Evolutionary conservation across 1,140 invertebrate species (phyloP).

Genomic region (Nilaparvata lugens): DNA sequence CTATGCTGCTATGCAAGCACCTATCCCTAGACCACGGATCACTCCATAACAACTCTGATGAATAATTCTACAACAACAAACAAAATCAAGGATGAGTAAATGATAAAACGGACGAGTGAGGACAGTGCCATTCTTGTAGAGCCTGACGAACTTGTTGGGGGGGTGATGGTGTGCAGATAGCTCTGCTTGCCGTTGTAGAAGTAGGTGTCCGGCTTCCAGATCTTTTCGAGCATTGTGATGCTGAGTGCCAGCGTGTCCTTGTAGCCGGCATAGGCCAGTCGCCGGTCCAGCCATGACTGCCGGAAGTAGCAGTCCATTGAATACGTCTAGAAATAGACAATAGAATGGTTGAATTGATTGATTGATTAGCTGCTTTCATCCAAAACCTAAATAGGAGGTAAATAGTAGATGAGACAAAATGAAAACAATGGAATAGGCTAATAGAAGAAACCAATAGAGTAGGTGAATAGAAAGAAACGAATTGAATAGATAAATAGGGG

Average conservation of each 20-base stretch:
- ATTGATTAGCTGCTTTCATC: no score
- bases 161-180: conserved; percentile 81
- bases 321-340: conserved; percentile 58
- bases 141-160: conserved; percentile 80
- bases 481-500: no score
- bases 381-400: no score
- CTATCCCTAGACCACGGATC: no score
- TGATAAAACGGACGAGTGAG: conserved; percentile 79
- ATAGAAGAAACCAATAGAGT: no score
- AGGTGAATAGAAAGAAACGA: no score
- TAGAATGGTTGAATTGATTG: not conserved
- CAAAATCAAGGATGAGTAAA: no score
- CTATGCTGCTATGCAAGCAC: no score
- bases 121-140: conserved; percentile 70
- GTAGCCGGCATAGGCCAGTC: conserved; percentile 55
- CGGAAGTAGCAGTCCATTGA: conserved; percentile 86
- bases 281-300: conserved; percentile 68
- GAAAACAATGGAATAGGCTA: no score
- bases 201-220: conserved; percentile 91
- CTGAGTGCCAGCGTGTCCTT: conserved; percentile 57
- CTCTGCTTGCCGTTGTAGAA: conserved; percentile 73
- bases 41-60: no score
- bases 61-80: no score
- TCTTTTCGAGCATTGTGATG: conserved; percentile 63
- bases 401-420: no score